Conservation (phyloP, 1,140 invertebrate species). For the Bacillus rossius region DNA sequence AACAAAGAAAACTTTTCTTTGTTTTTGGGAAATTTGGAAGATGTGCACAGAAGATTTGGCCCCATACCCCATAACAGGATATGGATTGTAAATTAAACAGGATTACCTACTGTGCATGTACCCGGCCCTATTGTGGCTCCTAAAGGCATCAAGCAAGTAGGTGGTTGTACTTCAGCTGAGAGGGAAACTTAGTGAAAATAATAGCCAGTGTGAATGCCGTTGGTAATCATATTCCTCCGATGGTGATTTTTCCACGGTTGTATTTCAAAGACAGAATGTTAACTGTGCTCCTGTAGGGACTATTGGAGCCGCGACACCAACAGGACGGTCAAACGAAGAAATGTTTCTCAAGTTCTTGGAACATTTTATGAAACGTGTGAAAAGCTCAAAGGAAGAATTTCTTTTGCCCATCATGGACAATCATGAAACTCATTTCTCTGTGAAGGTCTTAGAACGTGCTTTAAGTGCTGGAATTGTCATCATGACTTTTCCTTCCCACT, state of each 20-base stretch:
- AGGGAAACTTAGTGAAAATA: constrained; percentile 29
- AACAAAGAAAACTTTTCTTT: too few relatives aligned
- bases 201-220: constrained; percentile 32
- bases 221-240: constrained; percentile 22
- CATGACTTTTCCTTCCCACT: not conserved
- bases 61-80: constrained; percentile 22
- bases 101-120: too few relatives aligned
- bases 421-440: not conserved
- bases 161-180: constrained; percentile 31
- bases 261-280: not conserved
- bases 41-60: constrained; percentile 1
- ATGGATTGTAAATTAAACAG: too few relatives aligned
- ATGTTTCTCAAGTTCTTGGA: not conserved
- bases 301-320: not conserved
- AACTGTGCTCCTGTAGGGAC: not conserved
- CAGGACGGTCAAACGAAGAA: not conserved
- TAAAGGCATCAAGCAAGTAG: constrained; percentile 34
- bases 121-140: constrained; percentile 30
- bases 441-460: not conserved
- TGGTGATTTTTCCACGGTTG: not conserved
- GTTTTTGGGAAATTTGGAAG: too few relatives aligned
- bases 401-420: not conserved
- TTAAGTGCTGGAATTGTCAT: not conserved
- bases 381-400: not conserved
- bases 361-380: not conserved